Percentiles rank a stretch among this genome's conserved stretches.
Conservation (phyloP, 1,140 invertebrate species). For the Drosophila carrolli region DNA sequence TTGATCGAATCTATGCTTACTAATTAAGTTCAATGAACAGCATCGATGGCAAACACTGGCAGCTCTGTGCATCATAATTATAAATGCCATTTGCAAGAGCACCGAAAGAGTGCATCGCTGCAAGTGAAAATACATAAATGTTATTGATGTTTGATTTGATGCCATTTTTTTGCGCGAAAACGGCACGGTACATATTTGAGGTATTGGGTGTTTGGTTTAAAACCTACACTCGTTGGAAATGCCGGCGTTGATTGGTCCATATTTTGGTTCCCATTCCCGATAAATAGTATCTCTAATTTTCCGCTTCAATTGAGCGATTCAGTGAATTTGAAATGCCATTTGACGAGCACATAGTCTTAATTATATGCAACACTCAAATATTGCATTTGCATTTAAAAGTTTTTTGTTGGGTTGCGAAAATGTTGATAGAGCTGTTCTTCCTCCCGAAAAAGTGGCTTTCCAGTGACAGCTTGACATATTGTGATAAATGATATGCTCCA, state of each 20-base stretch:
- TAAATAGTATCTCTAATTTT: conserved; percentile 26
- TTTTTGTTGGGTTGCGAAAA: conserved; percentile 1
- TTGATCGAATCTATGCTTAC: conserved; percentile 5
- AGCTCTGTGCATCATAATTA: conserved; percentile 3
- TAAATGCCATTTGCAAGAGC: not conserved
- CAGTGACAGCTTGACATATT: conserved; percentile 52
- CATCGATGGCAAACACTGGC: not conserved
- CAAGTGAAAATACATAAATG: conserved; percentile 17
- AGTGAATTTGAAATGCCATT: conserved; percentile 39
- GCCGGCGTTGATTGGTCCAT: conserved; percentile 19
- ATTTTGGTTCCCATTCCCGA: not conserved
- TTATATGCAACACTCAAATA: conserved; percentile 22
- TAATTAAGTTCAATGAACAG: conserved; percentile 13
- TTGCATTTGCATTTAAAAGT: conserved; percentile 33
- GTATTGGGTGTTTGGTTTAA: not conserved
- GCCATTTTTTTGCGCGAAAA: not conserved
- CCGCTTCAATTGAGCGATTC: conserved; percentile 15
- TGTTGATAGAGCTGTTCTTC: conserved; percentile 1
- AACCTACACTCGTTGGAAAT: not conserved
- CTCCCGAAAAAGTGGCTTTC: not conserved
- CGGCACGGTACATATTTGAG: not conserved
- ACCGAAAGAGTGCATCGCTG: not conserved
- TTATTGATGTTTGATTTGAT: conserved; percentile 9
- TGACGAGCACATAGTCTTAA: conserved; percentile 18
- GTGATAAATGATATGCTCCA: conserved; percentile 43